Base-by-base conservation (phyloP, 2,113 vertebrate species). In the Marmota monax region DNA sequence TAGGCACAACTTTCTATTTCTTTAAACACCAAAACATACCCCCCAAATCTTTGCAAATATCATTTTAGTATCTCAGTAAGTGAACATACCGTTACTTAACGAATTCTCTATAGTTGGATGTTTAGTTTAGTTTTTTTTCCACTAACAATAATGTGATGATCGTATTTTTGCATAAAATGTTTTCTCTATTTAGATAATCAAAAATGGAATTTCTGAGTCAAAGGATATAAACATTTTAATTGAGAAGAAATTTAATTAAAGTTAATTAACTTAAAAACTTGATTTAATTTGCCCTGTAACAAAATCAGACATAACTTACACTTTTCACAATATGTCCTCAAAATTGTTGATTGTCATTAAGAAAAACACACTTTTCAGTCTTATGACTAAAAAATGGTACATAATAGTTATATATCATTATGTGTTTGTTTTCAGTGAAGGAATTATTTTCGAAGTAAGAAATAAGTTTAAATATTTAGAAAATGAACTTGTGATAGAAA, bases 151-250 rank as follows among this genome's bases (percentile, higher is more conserved):
- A 88, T 93, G n/a, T 63, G 48, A 94, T 70, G n/a, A 78, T 39
- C 56, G 37, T 87, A 90, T 70, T 86, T 93, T 77, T 78, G n/a
- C 56, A 83, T 86, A 84, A 92, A 63, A 32, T 63, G 84, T 73
- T 72, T 63, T 72, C 45, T 86, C 61, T 90, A 67, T 87, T 96
- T 96, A 84, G 56, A 51, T 83, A 77, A 76, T 70, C 80, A 45
- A 89, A 89, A 87, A 76, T 92, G 37, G 53, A 90, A 90, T 78
- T 86, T 96, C 70, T 92, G 74, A 87, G 72, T 84, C 32, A 78
- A 79, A 96, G 51, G 29, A 53, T 69, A 17, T 79, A 85, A 82
- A 65, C 14, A 16, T 74, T 94, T 96, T 67, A 84, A 87, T 92
- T 92, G 80, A 87, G 12, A 85, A 90, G 78, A 51, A 84, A 84